Base-by-base conservation (phyloP, 2,888 invertebrate genomes). In the Tetranychus truncatus region DNA sequence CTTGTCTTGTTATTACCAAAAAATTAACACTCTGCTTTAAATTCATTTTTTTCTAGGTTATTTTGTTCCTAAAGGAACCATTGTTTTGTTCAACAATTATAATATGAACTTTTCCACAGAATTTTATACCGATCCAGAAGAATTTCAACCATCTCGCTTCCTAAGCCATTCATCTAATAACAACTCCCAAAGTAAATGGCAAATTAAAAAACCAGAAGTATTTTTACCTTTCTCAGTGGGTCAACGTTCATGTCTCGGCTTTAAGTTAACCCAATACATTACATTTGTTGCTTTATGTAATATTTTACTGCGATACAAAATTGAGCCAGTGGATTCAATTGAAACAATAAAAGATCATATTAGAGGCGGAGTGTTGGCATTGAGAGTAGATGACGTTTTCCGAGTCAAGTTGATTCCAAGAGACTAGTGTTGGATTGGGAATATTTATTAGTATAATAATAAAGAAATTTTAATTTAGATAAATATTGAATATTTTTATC, bases 161-260 rank as follows among this genome's bases (percentile, higher is more conserved):
- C 80, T 92, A 65, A 86, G 87, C 1, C 78, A 78, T 24, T 9
- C 72, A 11, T 34, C 74, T 0, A 24, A 18, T 6, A 44, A 74
- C 3, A 73, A 77, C 7, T 46, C 46, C 11, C 21, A 20, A 20
- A 34, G 24, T 21, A 83, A 85, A 34, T 86, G 86, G 0, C 82
- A 82, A 72, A 81, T 88, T 18, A 80, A 83, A 5, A 88, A 88
- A 79, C 88, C 88, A 1, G 87, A 89, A 0, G 88, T 90, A 81
- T 92, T 91, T 81, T 84, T 92, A 15, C 92, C 92, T 0, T 92
- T 92, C 83, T 90, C 91, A 81, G 90, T 90, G 71, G 92, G 92
- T 0, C 8, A 91, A 89, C 84, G 92, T n/a, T 90, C 91, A 0
- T 92, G 92, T 81, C 89, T 92, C 76, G 92, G 92, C 0, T 91